phyloP scores from a whole-genome alignment of 2,888 invertebrate species.

The Acanthosepion pharaonis region DNA sequence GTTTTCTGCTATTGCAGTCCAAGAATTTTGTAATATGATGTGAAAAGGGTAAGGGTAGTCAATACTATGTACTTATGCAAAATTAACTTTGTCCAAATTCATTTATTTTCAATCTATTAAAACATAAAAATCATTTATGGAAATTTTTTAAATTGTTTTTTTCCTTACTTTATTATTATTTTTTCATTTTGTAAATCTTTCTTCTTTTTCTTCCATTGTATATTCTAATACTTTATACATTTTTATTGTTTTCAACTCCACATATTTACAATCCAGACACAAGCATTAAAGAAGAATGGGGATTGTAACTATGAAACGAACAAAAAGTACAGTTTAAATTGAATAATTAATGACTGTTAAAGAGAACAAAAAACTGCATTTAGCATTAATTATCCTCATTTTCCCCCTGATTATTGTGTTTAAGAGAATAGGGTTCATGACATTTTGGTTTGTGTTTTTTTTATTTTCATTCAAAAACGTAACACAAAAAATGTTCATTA shows the following conservation, averaged over 20 bases:
- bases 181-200: background rate
- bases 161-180: too few species aligned
- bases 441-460: too few species aligned
- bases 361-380: background rate
- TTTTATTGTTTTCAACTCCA: background rate
- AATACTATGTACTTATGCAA: background rate
- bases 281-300: background rate
- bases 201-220: background rate
- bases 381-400: background rate
- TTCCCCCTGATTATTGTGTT: background rate
- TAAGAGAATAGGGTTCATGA: background rate
- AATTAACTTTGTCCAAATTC: slow-evolving; percentile 33
- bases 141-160: too few species aligned
- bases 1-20: background rate
- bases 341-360: background rate
- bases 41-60: background rate
- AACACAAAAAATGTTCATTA: background rate
- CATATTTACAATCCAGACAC: background rate
- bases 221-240: background rate
- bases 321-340: background rate
- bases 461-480: background rate
- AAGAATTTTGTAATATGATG: background rate
- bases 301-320: background rate
- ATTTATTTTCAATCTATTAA: background rate
- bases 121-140: background rate